A percentile compares a stretch with the other conserved stretches of the same genome.
Evolutionary conservation across 2,888 invertebrate genomes (phyloP).

Genomic region (Cordilura impudica): DNA sequence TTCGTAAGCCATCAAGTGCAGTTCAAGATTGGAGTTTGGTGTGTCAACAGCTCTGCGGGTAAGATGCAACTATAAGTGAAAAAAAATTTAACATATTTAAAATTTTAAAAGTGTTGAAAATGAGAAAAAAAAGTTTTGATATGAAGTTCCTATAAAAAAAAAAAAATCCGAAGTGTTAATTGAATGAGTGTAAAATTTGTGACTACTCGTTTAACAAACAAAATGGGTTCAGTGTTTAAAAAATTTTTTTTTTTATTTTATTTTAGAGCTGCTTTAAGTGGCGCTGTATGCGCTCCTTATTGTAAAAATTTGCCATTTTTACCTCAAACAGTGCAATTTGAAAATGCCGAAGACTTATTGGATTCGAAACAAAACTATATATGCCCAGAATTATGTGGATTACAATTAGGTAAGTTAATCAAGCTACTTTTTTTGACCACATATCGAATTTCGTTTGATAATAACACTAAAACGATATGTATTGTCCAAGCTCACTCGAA

Average conservation of each 20-base stretch:
- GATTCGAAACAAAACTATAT: constrained; percentile 74
- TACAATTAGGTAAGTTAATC: constrained; percentile 79
- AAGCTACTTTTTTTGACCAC: neutral
- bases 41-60: constrained; percentile 79
- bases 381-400: constrained; percentile 81
- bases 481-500: no score
- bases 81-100: constrained; percentile 13
- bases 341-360: constrained; percentile 63
- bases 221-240: neutral
- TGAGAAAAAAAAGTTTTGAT: neutral
- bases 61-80: constrained; percentile 67
- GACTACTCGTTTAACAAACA: neutral
- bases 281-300: constrained; percentile 70
- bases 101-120: constrained; percentile 7
- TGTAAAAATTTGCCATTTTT: constrained; percentile 66
- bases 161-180: neutral
- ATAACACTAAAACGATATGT: no score
- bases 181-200: neutral
- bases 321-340: constrained; percentile 61
- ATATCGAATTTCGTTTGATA: no score
- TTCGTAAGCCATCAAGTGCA: constrained; percentile 72
- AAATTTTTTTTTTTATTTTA: constrained; percentile 26
- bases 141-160: no score
- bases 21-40: constrained; percentile 78
- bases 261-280: constrained; percentile 75